Base-by-base conservation (phyloP, 2,888 invertebrate genomes). In the Eupithecia tripunctaria region DNA sequence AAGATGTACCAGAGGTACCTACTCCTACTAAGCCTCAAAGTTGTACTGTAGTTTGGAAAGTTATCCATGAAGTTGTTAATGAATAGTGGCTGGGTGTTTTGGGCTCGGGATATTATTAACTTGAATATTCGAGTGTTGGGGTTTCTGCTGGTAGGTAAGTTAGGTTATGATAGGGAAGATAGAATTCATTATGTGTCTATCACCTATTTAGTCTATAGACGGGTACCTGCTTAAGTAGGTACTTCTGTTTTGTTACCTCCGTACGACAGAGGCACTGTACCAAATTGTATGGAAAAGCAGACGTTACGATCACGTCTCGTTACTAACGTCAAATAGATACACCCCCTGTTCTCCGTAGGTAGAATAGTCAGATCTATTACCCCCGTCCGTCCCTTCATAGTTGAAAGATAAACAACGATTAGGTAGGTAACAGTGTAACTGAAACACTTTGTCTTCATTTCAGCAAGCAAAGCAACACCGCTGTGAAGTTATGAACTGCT, bases 1-100 rank as follows among this genome's bases (percentile, higher is more conserved):
- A 64, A 64, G 64, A 36, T 64, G 25, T 38, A 68, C 18, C 21
- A 51, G 21, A 36, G 36, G 21, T 51, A 27, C 62, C 27, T 29
- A 62, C 62, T 60, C 29, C 12, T 25, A 36, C 47, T 18, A 27
- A 64, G 73, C 75, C 76, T 78, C 71, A 75, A 79, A 77, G 76
- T 79, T 76, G 72, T 76, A 78, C 75, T 75, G 72, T 72, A 74
- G 76, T 79, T 79, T 70, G 71, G 74, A 78, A 79, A 79, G 79
- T 79, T 79, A 73, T 75, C 74, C 74, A 75, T 75, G 79, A 74
- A 75, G 78, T 76, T 78, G 68, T 72, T 76, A 76, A 76, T 75
- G 74, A 77, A 78, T 76, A 78, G 78, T 76, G 74, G 76, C 60
- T 68, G 59, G 76, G 66, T 72, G 74, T 67, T 56, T 70, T 62